Percentiles rank a stretch among this genome's conserved stretches.
Evolutionary conservation across 2,797 vertebrate species (phyloP).

Genomic region (Xerus rutilus): DNA sequence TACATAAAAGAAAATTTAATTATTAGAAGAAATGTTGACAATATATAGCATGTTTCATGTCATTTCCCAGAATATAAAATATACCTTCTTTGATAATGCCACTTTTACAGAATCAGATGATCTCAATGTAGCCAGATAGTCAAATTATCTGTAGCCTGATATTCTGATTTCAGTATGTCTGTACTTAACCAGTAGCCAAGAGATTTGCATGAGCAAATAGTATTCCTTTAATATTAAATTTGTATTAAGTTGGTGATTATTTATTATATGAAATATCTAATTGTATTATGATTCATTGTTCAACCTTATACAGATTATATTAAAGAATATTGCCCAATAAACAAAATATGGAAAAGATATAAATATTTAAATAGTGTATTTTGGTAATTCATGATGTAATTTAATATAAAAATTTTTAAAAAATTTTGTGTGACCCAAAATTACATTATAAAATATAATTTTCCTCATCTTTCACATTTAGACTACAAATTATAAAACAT

Average conservation of each 20-base stretch:
- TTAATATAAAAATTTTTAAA: slow-evolving; percentile 90
- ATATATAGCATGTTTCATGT: not conserved
- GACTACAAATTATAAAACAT: slow-evolving; percentile 95
- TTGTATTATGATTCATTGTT: not conserved
- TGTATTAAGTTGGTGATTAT: not conserved
- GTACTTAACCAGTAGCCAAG: not conserved
- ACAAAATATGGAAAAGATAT: slow-evolving; percentile 87
- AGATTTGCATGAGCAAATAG: slow-evolving; percentile 66
- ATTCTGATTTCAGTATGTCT: not conserved
- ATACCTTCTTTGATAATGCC: slow-evolving; percentile 49
- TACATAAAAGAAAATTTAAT: slow-evolving; percentile 46
- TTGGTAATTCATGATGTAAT: slow-evolving; percentile 89
- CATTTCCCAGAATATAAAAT: slow-evolving; percentile 51
- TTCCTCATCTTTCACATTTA: slow-evolving; percentile 91
- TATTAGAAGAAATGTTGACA: slow-evolving; percentile 39
- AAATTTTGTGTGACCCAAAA: slow-evolving; percentile 84
- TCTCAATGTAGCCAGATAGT: not conserved
- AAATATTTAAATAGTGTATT: slow-evolving; percentile 44
- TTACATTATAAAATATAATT: slow-evolving; percentile 92
- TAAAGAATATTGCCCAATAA: not conserved
- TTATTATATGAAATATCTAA: slow-evolving; percentile 4
- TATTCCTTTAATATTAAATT: slow-evolving; percentile 57
- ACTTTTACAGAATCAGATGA: slow-evolving; percentile 32
- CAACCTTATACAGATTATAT: not conserved
- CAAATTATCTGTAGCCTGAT: slow-evolving; percentile 58